Base-by-base conservation (phyloP, 23 tunicate genomes). In the Styela clava region DNA sequence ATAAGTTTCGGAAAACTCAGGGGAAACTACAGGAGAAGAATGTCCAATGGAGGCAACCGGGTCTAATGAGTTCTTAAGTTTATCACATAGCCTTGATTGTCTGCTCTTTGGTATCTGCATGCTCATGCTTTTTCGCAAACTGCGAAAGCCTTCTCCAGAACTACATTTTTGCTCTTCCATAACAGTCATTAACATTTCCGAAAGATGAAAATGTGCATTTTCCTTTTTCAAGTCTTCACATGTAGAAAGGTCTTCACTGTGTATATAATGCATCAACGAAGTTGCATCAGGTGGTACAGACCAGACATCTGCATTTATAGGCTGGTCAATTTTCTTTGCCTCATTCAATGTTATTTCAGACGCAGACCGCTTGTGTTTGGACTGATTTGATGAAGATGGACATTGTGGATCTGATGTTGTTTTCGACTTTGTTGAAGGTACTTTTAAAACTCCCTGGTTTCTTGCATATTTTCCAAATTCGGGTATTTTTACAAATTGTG, bases 151-250 rank as follows among this genome's bases (percentile, higher is more conserved):
- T 44, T 7, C 12, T 44, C 56, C 56, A 44, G 56, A 44, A 44
- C 56, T 12, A 32, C 87, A 88, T 32, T 88, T 88, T 51, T 77
- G 52, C 31, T 83, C 86, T 61, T 88, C 86, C 31, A 88, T 88
- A 7, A 85, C 87, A 2, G 78, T 85, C 61, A 88, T 88, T 5
- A 88, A 64, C 64, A 88, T 70, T 35, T 88, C 92, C 69, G 86
- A 83, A 26, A 88, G 78, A 74, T 88, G 82, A 56, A 88, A 83
- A 35, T 88, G 92, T 33, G 92, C 92, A 69, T 88, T 82, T 70
- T 88, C 92, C 79, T 88, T 70, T 22, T 33, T 71, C 32, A 21
- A 31, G 37, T 71, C 77, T 32, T 27, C 35, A 44, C 56, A 44
- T 5, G 56, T 44, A 44, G 56, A 44, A 44, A 44, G 56, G 12